Base-by-base conservation (phyloP, 2,113 vertebrate species). In the Smithornis capensis region DNA sequence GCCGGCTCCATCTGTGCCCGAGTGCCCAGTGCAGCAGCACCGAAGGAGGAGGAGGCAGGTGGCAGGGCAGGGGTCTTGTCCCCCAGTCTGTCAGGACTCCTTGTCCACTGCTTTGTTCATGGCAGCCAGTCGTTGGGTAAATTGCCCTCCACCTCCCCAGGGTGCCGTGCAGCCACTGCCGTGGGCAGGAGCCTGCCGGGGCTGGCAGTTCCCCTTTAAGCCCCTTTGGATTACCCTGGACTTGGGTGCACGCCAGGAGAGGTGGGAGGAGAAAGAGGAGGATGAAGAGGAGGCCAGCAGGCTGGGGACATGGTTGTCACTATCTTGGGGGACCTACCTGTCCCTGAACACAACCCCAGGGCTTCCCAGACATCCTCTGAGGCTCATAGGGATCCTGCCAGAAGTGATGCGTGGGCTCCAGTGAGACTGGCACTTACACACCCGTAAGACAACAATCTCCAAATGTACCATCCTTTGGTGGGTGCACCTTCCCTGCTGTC, bases 181-280 rank as follows among this genome's bases (percentile, higher is more conserved):
- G 1, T 3, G 16, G 56, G 53, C 47, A 76, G 71, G 60, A 90
- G 81, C 63, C 45, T 65, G 23, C 55, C 0, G 2, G 40, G 47
- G 27, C 71, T 76, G 63, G 49, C 63, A 9, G 78, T 23, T 89
- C 81, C 59, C 64, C 91, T 94, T 90, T 95, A 94, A 94, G 73
- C 75, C 50, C 53, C 25, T 40, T 55, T 52, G 91, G 95, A 91
- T 92, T 94, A 95, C 77, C 68, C 44, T 23, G 81, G 53, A n/a
- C 53, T 89, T 79, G 87, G 40, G 50, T 35, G 33, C 5, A 1
- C 8, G 57, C 81, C 84, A 83, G 49, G 45, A 80, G 10, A 7
- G 53, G 64, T 89, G 55, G 91, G 62, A 84, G 83, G 76, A 91
- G 53, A 84, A 96, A 94, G 84, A 90, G 16, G 33, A 91, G 52